Conservation (phyloP, 2,113 vertebrate species). For the Corythaeola cristata region DNA sequence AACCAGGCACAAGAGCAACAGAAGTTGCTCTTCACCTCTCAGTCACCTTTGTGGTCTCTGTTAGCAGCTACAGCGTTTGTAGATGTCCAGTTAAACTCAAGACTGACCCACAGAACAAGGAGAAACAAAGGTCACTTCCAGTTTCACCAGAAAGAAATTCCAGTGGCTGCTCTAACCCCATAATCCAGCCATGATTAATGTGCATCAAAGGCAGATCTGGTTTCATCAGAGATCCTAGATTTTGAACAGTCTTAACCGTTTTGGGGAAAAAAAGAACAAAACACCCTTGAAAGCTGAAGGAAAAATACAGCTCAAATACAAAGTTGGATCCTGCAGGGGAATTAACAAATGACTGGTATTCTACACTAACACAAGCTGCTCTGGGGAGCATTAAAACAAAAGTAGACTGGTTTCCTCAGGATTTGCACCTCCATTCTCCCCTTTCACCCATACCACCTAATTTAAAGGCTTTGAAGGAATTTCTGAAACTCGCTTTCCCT, state of each 20-base stretch:
- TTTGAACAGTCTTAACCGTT: background rate
- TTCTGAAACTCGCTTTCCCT: background rate
- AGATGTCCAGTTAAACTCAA: constrained; percentile 28
- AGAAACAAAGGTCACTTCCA: constrained; percentile 51
- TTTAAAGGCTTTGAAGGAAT: background rate
- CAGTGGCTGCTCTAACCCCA: constrained; percentile 42
- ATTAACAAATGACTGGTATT: background rate
- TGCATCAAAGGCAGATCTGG: background rate
- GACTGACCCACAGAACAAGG: constrained; percentile 27
- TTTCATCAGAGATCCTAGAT: constrained; percentile 8
- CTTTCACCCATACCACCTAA: background rate
- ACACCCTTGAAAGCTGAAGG: background rate
- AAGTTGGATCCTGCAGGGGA: background rate
- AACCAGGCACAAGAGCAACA: background rate
- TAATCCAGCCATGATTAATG: constrained; percentile 44
- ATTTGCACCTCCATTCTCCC: background rate
- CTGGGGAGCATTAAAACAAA: background rate
- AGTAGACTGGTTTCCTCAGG: background rate
- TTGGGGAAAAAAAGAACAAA: background rate
- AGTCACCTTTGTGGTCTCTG: constrained; percentile 5
- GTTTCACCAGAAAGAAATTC: constrained; percentile 47
- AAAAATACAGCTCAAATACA: background rate
- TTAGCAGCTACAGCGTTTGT: constrained; percentile 1
- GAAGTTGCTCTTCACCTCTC: background rate
- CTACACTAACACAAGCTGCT: background rate